phyloP scores from a whole-genome alignment of 2,113 vertebrate genomes.

The Myrmecophaga tridactyla region DNA sequence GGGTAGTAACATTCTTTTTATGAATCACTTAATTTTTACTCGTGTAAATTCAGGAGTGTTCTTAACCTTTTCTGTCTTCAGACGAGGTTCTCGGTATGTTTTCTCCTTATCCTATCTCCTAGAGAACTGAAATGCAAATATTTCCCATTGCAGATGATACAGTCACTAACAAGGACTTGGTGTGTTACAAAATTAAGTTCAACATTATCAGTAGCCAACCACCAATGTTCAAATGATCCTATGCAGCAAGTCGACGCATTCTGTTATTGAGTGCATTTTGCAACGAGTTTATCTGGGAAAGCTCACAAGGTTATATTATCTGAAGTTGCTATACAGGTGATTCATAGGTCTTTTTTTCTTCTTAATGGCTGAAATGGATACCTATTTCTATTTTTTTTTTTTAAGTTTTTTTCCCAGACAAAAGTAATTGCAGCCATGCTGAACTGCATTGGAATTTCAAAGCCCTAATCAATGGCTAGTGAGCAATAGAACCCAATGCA shows the following conservation, averaged over 20 bases:
- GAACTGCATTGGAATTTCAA: neutral
- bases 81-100: no score
- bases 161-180: neutral
- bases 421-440: neutral
- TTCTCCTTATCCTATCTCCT: neutral
- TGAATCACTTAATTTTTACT: neutral
- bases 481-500: accelerated
- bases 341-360: neutral
- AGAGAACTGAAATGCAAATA: neutral
- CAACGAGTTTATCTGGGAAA: neutral
- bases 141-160: neutral
- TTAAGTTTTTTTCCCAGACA: neutral
- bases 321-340: neutral
- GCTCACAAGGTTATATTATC: neutral
- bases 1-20: neutral
- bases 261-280: neutral
- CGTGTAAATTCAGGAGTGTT: neutral
- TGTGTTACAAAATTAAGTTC: neutral
- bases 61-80: neutral
- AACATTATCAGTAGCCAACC: no score
- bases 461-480: neutral
- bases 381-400: no score
- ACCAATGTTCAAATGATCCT: neutral
- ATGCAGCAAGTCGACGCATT: no score
- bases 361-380: neutral